Conservation (phyloP, 2,113 vertebrate genomes). For the Caranx melampygus region DNA sequence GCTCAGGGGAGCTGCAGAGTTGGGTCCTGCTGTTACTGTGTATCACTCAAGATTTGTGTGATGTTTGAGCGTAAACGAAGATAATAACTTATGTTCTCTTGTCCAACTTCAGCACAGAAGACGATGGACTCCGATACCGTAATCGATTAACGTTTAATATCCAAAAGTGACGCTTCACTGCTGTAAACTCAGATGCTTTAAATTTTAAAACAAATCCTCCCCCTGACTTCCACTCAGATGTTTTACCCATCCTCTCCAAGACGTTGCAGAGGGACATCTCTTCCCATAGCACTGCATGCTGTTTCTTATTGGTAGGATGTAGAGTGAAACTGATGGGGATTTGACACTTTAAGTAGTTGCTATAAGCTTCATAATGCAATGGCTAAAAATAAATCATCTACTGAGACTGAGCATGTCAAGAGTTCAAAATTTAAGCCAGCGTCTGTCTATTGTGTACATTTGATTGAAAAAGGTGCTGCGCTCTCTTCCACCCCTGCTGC, state of each 20-base stretch:
- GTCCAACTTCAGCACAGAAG: background rate
- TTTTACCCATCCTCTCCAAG: slow-evolving; percentile 24
- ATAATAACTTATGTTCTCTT: background rate
- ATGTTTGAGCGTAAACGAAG: no score
- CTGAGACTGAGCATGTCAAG: slow-evolving; percentile 15
- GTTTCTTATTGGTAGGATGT: background rate
- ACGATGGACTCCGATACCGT: background rate
- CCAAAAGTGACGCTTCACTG: background rate
- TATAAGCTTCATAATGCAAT: slow-evolving; percentile 2
- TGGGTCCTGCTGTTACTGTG: no score
- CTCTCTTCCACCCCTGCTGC: slow-evolving; percentile 24
- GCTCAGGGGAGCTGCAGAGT: background rate
- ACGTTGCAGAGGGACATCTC: slow-evolving; percentile 25
- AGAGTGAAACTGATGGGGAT: slow-evolving; percentile 34
- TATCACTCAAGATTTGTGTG: no score
- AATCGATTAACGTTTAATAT: background rate
- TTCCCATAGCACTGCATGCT: slow-evolving; percentile 13
- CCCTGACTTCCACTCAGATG: slow-evolving; percentile 10
- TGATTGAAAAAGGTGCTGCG: slow-evolving; percentile 52
- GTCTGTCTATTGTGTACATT: slow-evolving; percentile 45
- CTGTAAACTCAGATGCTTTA: background rate
- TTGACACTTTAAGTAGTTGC: slow-evolving; percentile 20
- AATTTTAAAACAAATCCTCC: slow-evolving; percentile 23
- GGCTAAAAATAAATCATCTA: slow-evolving; percentile 37
- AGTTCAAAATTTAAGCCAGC: slow-evolving; percentile 26